Percentiles rank a stretch among this genome's conserved stretches.
Evolutionary conservation across 2,113 vertebrate species (phyloP).

Genomic region (Spilogale gracilis): DNA sequence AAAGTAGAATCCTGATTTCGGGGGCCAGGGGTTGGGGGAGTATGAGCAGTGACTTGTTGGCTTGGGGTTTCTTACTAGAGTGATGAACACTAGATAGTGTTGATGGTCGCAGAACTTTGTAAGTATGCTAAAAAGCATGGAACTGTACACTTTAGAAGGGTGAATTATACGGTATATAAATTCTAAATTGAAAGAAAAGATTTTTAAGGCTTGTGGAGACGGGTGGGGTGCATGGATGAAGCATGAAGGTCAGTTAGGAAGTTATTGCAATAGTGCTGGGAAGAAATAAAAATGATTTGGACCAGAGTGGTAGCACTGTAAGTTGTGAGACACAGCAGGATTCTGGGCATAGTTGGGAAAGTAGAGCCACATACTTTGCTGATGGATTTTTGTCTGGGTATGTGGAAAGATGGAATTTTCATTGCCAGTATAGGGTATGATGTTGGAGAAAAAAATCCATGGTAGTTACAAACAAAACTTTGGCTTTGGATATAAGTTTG

Average conservation of each 20-base stretch:
- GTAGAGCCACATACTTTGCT: neutral
- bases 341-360: neutral
- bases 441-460: neutral
- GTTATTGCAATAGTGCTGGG: neutral
- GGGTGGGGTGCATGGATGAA: neutral
- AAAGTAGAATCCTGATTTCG: neutral
- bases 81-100: neutral
- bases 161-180: neutral
- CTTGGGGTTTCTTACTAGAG: neutral
- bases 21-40: neutral
- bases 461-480: neutral
- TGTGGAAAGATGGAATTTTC: neutral
- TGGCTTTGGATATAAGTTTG: neutral
- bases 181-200: neutral
- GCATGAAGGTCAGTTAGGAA: neutral
- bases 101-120: neutral
- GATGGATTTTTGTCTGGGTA: neutral
- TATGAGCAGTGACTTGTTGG: neutral
- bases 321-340: neutral
- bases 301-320: neutral
- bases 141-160: neutral
- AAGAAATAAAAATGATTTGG: neutral
- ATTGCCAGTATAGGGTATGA: neutral
- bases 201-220: neutral
- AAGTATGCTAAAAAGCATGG: neutral